phyloP scores from a whole-genome alignment of 2,888 invertebrate genomes.

The Chrysolina americana region DNA sequence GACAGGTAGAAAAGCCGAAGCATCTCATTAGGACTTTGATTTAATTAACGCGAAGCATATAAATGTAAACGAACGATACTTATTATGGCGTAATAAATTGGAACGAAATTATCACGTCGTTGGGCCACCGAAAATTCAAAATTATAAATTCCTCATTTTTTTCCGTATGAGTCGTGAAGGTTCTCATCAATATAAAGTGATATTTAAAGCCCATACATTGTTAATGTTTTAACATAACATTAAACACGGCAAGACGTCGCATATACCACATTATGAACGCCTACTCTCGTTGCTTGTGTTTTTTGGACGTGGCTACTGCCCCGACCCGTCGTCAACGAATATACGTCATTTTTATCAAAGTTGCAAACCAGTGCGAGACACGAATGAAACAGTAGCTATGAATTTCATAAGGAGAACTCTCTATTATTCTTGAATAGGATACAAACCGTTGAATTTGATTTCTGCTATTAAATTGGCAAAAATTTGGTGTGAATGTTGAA shows the following conservation, averaged over 20 bases:
- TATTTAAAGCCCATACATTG: slow-evolving; percentile 60
- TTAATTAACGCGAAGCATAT: slow-evolving; percentile 64
- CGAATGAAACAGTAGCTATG: too few species aligned
- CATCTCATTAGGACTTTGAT: slow-evolving; percentile 59
- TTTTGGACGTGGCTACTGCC: slow-evolving; percentile 26
- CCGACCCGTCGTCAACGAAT: not conserved
- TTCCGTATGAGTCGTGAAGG: slow-evolving; percentile 39
- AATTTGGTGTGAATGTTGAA: too few species aligned
- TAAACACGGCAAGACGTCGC: slow-evolving; percentile 60
- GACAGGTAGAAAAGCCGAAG: slow-evolving; percentile 57
- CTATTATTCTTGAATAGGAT: too few species aligned
- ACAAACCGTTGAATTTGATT: too few species aligned
- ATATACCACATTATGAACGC: slow-evolving; percentile 51
- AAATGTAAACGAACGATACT: slow-evolving; percentile 57
- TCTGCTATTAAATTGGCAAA: too few species aligned
- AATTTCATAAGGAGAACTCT: too few species aligned
- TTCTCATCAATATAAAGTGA: slow-evolving; percentile 62
- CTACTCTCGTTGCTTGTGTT: slow-evolving; percentile 23
- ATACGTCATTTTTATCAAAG: too few species aligned
- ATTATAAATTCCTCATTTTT: slow-evolving; percentile 49
- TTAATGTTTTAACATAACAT: slow-evolving; percentile 61
- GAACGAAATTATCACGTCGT: slow-evolving; percentile 63
- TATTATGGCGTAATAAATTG: slow-evolving; percentile 59
- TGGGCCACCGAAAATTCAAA: slow-evolving; percentile 59
- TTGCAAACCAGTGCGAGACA: too few species aligned